Evolutionary conservation across 2,888 invertebrate species (phyloP), one percentile per base, ranked within the genome.

Genomic region (Amphipoea oculea): DNA sequence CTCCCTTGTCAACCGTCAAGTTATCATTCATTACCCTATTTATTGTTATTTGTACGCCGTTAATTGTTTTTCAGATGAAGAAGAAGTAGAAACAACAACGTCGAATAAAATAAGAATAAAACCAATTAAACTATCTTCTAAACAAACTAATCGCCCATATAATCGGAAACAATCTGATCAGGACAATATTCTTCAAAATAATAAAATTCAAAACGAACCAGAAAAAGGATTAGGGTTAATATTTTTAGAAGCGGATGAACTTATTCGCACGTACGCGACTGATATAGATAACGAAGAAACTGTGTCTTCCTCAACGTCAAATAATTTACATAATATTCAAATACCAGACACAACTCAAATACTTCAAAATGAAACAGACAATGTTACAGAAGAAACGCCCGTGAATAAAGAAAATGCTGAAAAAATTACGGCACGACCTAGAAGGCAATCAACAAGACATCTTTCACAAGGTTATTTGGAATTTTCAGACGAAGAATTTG

Each of bases 171-270:
- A 14, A 57, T 5, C 9, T 54, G 62, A 74, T 9, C 36, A 68
- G 36, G 62, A 54, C 54, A 40, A 45, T n/a, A 29, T 36, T 29
- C 14, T 29, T 17, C 57, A 23, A 45, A 73, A 14, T 29, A 67
- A 20, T 51, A 51, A 42, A 42, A 7, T 11, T 73, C 14, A 1
- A n/a, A 29, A 36, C 1, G 20, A 45, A 45, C 17, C 42, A 7
- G 20, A 54, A n/a, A 40, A 74, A 23, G 2, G 6, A 1, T 4
- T 80, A 40, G 54, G 81, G 23, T 14, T 23, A 40, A 40, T 68
- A 69, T 69, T 80, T 57, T 63, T 60, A 57, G 62, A 75, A 81
- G 45, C 74, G 48, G 0, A 81, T 40, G 23, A 81, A 48, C 74
- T 63, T 40, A 81, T 80, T 29, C 54, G 40, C 17, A 40, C 29